Base-by-base conservation (phyloP, 1,140 invertebrate species). In the Drosophila ambigua region DNA sequence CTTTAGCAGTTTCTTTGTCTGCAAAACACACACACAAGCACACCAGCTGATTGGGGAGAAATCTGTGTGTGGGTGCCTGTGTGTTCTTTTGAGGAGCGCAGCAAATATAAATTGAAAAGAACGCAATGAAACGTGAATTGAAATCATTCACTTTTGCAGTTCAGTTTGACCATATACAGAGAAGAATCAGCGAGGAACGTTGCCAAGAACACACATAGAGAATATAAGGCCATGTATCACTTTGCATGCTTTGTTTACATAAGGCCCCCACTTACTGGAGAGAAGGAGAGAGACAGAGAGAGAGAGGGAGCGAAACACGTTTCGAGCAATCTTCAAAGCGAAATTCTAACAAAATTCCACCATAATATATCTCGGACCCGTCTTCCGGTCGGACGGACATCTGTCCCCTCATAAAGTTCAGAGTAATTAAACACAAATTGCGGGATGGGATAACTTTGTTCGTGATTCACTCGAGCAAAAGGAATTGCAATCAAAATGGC, bases 401-500 rank as follows among this genome's bases (percentile, higher is more conserved):
- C 35, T 31, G 28, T 31, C 43, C 24, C 54, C 39, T 31, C 57
- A 78, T 60, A 81, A 77, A 81, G 67, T 81, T 81, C 63, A 76
- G 64, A 71, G 69, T 41, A 79, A 79, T 72, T 72, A 79, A 79
- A 61, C 51, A 44, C 50, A 67, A 75, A 61, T 64, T 57, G 31
- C 48, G 26, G 53, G 9, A 35, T 35, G 20, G 20, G 20, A 20
- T 20, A 20, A 9, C 9, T 4, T 11, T 45, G 51, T 46, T 11
- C 35, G 65, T 59, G 26, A 45, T 63, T 51, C 61, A 60, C 13
- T 5, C 6, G 61, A 28, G 45, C 57, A 35, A 52, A 65, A 53
- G 39, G 23, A 74, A 65, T 26, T 65, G 52, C 61, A 87, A 88
- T 79, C 49, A 88, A 87, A 76, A 88, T 87, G 82, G 82, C 81